Percentiles rank a stretch among this genome's conserved stretches.
Evolutionary conservation across 2,797 vertebrate species (phyloP).

Genomic region (Phyllotis vaccarum): DNA sequence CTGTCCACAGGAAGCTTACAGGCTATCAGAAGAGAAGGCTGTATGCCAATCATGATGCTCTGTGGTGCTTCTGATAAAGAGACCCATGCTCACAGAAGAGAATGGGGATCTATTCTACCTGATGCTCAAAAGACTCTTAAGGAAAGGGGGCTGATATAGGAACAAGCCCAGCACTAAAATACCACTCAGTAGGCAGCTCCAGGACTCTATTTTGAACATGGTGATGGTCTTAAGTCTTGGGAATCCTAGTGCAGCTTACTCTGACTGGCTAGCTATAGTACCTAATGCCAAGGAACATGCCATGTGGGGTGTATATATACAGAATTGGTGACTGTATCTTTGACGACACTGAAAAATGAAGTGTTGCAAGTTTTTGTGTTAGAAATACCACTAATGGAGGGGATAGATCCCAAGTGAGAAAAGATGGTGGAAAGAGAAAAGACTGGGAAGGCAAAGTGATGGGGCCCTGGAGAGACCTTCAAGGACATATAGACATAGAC

Average conservation of each 20-base stretch:
- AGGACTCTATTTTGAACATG: background rate
- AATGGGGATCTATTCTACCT: background rate
- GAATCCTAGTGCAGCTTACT: background rate
- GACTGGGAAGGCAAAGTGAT: too few relatives aligned
- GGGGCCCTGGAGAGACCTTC: background rate
- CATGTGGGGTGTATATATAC: background rate
- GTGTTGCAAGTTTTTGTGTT: background rate
- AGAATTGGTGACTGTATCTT: background rate
- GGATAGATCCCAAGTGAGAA: too few relatives aligned
- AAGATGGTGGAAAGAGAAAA: background rate
- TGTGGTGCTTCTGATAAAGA: background rate
- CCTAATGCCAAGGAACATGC: background rate
- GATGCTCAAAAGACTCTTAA: background rate
- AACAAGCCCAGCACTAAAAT: background rate
- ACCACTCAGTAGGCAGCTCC: background rate
- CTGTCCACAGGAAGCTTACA: background rate
- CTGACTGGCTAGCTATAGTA: background rate
- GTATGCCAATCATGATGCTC: background rate
- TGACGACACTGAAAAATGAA: background rate
- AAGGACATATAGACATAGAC: background rate
- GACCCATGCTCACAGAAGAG: background rate
- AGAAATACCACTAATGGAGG: background rate
- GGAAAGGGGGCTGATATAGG: background rate
- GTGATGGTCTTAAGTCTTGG: background rate
- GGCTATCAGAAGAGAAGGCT: background rate